Evolutionary conservation across 2,113 vertebrate species (phyloP), one percentile per base, ranked within the genome.

Genomic region (Ageneiosus marmoratus): DNA sequence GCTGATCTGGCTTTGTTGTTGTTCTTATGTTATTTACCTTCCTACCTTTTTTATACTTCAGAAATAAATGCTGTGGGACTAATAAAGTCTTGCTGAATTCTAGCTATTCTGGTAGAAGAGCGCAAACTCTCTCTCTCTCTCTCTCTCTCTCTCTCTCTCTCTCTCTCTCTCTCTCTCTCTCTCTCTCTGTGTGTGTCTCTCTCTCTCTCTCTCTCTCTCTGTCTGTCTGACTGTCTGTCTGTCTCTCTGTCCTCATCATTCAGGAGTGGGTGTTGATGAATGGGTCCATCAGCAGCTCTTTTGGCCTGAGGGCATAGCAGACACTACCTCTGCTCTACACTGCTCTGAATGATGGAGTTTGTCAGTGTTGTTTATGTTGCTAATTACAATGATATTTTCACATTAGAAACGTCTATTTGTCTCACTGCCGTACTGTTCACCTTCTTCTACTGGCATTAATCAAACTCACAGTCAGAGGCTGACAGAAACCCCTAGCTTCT

Each of bases 301-400:
- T 75, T 82, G 76, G 65, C 86, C 75, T 3, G 56, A 16, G 76
- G 86, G 58, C 79, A 44, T 22, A 48, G 67, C 67, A 84, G 86
- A 82, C 75, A 82, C 75, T 87, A 69, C 55, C 83, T 81, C 34
- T 77, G 80, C 73, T 81, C 85, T 73, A 41, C 37, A 60, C 65
- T 41, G 50, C 72, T 55, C 79, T 87, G 77, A 83, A 86, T 83
- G 79, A 84, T 84, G 74, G 51, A 29, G 79, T 85, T 73, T 87
- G 83, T 83, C 81, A 85, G 27, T 11, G 65, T 67, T 88, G 86
- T 86, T 85, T 88, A 81, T 51, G 24, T 72, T 83, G 81, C 72
- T 85, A 85, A 85, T 88, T 86, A 88, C 65, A 79, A 73, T 76
- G 60, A 79, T 82, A 87, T 84, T 84, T 87, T 75, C 67, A 74